A percentile compares a stretch with the other conserved stretches of the same genome.
These are phyloP conservation scores for Argyresthia goedartella DNA, from an alignment of 2,888 invertebrate genomes.

Conservation along the genomic window DNA sequence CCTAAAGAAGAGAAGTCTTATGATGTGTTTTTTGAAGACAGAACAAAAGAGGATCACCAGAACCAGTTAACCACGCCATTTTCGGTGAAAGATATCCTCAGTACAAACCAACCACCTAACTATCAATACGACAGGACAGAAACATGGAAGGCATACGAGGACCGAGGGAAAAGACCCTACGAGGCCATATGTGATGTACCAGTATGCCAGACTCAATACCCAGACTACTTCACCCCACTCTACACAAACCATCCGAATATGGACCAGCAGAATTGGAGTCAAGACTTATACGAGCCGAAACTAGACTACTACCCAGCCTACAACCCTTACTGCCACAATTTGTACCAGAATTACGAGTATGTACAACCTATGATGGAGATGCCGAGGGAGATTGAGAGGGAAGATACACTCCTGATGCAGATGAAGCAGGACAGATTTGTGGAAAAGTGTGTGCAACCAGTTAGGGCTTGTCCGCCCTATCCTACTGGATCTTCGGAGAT, in stretches of 20 bases:
- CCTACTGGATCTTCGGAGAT: background rate
- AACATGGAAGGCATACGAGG: constrained; percentile 34
- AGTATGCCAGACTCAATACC: constrained; percentile 36
- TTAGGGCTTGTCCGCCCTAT: background rate
- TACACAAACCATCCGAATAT: constrained; percentile 38
- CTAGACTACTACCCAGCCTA: constrained; percentile 51
- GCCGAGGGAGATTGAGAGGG: background rate
- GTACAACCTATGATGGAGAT: no score
- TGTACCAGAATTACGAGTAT: constrained; percentile 43
- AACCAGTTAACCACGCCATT: constrained; percentile 47
- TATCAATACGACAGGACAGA: constrained; percentile 44
- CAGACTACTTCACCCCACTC: constrained; percentile 42
- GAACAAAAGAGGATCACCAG: constrained; percentile 30
- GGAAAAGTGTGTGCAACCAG: background rate
- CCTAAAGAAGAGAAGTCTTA: constrained; percentile 17
- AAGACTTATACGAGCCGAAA: constrained; percentile 39
- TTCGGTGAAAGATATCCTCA: constrained; percentile 55
- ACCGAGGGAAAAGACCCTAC: constrained; percentile 31
- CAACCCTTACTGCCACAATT: constrained; percentile 46
- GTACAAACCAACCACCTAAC: constrained; percentile 38
- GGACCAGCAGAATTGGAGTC: constrained; percentile 44
- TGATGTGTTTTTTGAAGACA: constrained; percentile 20
- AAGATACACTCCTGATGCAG: background rate
- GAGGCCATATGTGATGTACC: constrained; percentile 30
- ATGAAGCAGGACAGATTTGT: background rate